Base-by-base conservation (phyloP, 2,113 vertebrate genomes). In the Pseudopipra pipra region DNA sequence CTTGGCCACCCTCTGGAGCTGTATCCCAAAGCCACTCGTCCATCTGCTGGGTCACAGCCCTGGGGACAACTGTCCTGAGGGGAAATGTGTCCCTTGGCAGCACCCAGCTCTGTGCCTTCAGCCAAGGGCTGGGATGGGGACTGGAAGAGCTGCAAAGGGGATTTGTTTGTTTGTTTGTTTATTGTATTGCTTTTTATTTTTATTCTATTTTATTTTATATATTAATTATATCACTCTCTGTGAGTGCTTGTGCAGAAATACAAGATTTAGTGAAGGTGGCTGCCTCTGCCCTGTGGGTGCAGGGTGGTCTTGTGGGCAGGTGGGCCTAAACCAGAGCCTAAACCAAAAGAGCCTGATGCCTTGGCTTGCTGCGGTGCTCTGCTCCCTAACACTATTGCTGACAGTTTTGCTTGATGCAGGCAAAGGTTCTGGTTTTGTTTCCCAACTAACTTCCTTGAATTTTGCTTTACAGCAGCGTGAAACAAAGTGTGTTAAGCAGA, bases 251-350 rank as follows among this genome's bases (percentile, higher is more conserved):
- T 8, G 49, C 44, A 54, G 77, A 68, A 61, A 83, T 1, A 22
- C 6, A 6, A 12, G 47, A 6, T 5, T 14, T 19, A 33, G 31
- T 8, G 6, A 8, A 43, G 43, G 18, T 0, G 2, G 33, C 28
- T 9, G 25, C 3, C 1, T 5, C 19, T 27, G 12, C 1, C 22
- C 12, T 0, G 3, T 1, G 2, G 12, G 12, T 4, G 22, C 2
- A 7, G 54, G 77, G 51, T 47, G 14, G 31, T 47, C 27, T 47
- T 5, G n/a, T 28, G 47, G 22, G 10, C 11, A 19, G 43, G 12
- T 30, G 47, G 11, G 35, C 46, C 39, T 39, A 39, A 39, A 39
- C 39, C 49, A 9, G 39, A 49, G 46, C 46, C 12, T 10, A 2
- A n/a, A 49, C 27, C 27, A 43, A 52, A 43, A n/a, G 13, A 22